Base-by-base conservation (phyloP, 2,113 vertebrate species). In the Chitala chitala region DNA sequence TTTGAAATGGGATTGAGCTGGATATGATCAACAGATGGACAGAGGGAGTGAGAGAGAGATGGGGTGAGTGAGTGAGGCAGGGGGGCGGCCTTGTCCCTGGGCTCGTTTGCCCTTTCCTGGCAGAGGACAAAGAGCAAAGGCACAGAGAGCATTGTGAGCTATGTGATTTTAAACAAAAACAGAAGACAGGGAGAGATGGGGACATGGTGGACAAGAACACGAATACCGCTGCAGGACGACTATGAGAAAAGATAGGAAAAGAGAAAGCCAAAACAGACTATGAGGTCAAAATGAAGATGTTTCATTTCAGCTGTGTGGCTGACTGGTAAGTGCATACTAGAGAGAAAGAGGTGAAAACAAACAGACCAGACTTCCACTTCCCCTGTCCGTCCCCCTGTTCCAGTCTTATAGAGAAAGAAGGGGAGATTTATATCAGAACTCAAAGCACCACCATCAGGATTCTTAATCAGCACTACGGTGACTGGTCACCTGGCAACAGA, bases 401-500 rank as follows among this genome's bases (percentile, higher is more conserved):
- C 71, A 56, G 50, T 81, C 80, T 81, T 86, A 84, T 87, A 86
- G 88, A 75, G 75, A 71, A 72, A 80, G 33, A 40, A 48, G 22
- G 58, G 44, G 44, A 86, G 84, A 89, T 90, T 86, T 87, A 87
- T 88, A 84, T 85, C 73, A 77, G 72, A 79, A 65, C 33, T 31
- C 29, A 69, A 69, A 79, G 71, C 78, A 73, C 73, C 78, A 81
- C 76, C 69, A 63, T 80, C 79, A 82, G 83, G 86, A 90, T 90
- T 89, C 86, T 90, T 86, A 82, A 89, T 90, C 87, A 89, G 86
- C 71, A 79, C 87, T 86, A 86, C 84, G 54, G 84, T 82, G 84
- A 90, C 87, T 76, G 79, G 81, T 79, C 80, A 78, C 81, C 77
- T 82, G 79, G 83, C 81, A 82, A 84, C 83, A 69, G 74, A 75